These are phyloP conservation scores for Galerucella pusilla DNA, from an alignment of 2,888 invertebrate species.

Conservation along the genomic window DNA sequence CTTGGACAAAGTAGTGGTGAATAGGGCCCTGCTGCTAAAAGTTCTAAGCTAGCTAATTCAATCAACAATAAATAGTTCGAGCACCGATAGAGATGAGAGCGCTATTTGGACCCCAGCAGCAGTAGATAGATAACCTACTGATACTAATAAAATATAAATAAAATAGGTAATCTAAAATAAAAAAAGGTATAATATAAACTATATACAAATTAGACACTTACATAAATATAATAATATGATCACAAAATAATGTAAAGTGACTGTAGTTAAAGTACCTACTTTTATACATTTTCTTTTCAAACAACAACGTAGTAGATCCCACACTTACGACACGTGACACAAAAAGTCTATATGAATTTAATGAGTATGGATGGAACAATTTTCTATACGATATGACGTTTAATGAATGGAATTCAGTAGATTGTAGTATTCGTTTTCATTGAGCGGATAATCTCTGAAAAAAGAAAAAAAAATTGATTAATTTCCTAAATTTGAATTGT, in stretches of 20 bases:
- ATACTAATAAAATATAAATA: not conserved
- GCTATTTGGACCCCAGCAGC: no score
- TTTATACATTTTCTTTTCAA: constrained; percentile 24
- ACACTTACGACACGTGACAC: constrained; percentile 35
- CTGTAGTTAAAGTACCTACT: constrained; percentile 15
- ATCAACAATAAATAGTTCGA: no score
- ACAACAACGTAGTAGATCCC: constrained; percentile 32
- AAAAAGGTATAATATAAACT: not conserved
- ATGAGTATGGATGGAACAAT: constrained; percentile 36
- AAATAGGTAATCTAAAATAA: not conserved
- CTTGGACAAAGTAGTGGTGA: no score
- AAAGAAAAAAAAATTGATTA: constrained; percentile 36
- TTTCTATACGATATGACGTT: constrained; percentile 34
- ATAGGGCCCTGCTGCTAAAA: no score
- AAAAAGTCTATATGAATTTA: constrained; percentile 32
- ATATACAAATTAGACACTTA: constrained; percentile 16
- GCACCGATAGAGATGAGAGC: no score
- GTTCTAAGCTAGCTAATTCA: no score
- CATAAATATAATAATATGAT: constrained; percentile 1
- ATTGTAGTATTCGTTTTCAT: constrained; percentile 58
- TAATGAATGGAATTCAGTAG: constrained; percentile 55
- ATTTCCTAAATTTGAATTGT: no score
- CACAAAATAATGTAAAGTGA: constrained; percentile 22
- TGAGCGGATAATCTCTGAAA: constrained; percentile 53
- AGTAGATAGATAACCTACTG: not conserved